Percentiles rank a stretch among this genome's conserved stretches.
Conservation (phyloP, 1,140 invertebrate genomes). For the Formica selysi region DNA sequence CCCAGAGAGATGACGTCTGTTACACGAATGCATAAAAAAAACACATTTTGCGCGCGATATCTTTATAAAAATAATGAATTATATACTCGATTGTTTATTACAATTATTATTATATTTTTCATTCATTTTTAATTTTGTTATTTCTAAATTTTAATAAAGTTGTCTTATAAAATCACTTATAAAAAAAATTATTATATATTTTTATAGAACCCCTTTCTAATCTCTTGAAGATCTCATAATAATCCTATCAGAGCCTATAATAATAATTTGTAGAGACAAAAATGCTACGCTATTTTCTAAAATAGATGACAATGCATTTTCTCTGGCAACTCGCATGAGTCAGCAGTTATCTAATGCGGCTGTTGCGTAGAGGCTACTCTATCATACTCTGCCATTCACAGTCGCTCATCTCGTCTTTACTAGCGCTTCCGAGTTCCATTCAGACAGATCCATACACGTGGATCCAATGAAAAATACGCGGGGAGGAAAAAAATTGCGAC, state of each 20-base stretch:
- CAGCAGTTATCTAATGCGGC: conserved; percentile 31
- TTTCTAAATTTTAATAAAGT: neutral
- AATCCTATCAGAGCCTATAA: neutral
- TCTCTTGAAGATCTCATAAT: neutral
- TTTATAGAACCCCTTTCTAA: neutral
- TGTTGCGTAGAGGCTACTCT: conserved; percentile 21
- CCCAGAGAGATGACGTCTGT: conserved; percentile 1
- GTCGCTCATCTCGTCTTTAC: neutral
- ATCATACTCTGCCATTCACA: conserved; percentile 16
- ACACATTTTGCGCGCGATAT: neutral
- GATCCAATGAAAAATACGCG: neutral
- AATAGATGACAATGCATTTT: neutral
- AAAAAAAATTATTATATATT: neutral
- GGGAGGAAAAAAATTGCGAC: neutral
- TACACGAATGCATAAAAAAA: neutral
- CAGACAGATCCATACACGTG: neutral
- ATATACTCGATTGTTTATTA: no score
- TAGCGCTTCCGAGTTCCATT: conserved; percentile 33
- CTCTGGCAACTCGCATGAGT: neutral
- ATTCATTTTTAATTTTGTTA: neutral
- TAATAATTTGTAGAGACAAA: neutral
- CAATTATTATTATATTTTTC: neutral
- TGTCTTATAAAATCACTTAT: neutral
- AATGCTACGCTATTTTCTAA: neutral
- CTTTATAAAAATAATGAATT: no score